Conservation (phyloP, 2,113 vertebrate genomes). For the Zeus faber region DNA sequence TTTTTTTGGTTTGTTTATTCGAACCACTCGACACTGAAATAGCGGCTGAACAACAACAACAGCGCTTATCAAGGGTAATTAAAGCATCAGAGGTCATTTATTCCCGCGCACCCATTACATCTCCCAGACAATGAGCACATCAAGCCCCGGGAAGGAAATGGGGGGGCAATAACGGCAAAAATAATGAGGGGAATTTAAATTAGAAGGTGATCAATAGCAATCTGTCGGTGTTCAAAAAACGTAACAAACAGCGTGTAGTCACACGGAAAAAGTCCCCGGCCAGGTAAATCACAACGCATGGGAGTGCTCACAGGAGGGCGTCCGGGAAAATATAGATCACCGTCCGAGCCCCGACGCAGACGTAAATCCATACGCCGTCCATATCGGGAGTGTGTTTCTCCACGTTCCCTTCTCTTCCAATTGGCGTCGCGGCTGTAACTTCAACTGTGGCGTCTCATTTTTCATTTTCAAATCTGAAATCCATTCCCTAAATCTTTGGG, state of each 20-base stretch:
- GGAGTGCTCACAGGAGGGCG: too few species aligned
- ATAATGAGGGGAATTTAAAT: conserved; percentile 49
- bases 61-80: too few species aligned
- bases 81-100: too few species aligned
- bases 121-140: too few species aligned
- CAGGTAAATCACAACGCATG: conserved; percentile 73
- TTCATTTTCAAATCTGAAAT: conserved; percentile 65
- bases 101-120: too few species aligned
- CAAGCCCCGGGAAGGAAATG: too few species aligned
- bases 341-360: conserved; percentile 43
- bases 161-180: conserved; percentile 52
- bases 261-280: conserved; percentile 41
- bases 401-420: conserved; percentile 55
- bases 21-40: too few species aligned
- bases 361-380: conserved; percentile 61
- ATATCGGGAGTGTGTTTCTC: conserved; percentile 52
- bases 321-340: too few species aligned
- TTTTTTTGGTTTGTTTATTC: too few species aligned
- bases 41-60: too few species aligned
- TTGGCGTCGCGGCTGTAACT: conserved; percentile 62
- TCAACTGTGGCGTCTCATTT: conserved; percentile 47
- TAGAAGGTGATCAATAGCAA: conserved; percentile 70
- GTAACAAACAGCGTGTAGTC: conserved; percentile 59
- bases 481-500: conserved; percentile 55
- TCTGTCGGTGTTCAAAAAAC: conserved; percentile 60